These are phyloP conservation scores for Trachymyrmex cornetzi DNA, from an alignment of 1,140 invertebrate genomes.

Conservation along the genomic window DNA sequence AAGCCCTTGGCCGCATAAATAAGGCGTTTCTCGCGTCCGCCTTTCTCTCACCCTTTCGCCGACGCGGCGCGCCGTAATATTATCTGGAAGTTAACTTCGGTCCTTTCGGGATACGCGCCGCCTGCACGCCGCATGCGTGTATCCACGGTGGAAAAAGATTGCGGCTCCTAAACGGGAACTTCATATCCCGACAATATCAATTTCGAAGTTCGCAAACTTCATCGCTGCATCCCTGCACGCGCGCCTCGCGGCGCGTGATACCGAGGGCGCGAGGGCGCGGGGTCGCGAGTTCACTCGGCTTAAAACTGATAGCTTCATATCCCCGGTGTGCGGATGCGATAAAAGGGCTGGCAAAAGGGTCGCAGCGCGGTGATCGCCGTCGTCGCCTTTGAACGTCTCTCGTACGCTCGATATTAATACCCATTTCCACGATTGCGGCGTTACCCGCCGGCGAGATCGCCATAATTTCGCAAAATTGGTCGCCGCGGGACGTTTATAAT, in stretches of 20 bases:
- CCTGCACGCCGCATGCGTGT: neutral
- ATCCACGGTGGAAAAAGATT: conserved; percentile 22
- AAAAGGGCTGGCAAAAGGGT: conserved; percentile 18
- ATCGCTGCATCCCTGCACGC: neutral
- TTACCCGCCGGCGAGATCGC: conserved; percentile 61
- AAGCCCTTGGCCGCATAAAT: conserved; percentile 47
- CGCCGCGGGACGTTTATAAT: conserved; percentile 70
- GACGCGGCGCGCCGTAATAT: conserved; percentile 20
- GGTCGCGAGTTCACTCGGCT: neutral
- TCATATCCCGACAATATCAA: conserved; percentile 57
- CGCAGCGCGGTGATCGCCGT: neutral
- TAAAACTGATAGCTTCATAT: conserved; percentile 72
- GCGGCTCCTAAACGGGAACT: conserved; percentile 50
- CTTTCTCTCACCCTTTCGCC: neutral
- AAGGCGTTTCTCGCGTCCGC: conserved; percentile 38
- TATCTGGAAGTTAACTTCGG: conserved; percentile 25
- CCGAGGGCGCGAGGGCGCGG: neutral
- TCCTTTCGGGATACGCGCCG: neutral
- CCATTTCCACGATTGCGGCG: conserved; percentile 64
- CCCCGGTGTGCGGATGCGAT: conserved; percentile 24
- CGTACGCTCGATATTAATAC: conserved; percentile 70
- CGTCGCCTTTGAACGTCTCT: conserved; percentile 57
- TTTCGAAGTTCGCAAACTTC: conserved; percentile 45
- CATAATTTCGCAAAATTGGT: conserved; percentile 74
- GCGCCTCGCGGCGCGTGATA: conserved; percentile 15